Base-by-base conservation (phyloP, 2,113 vertebrate genomes). In the Ochotona curzoniae region DNA sequence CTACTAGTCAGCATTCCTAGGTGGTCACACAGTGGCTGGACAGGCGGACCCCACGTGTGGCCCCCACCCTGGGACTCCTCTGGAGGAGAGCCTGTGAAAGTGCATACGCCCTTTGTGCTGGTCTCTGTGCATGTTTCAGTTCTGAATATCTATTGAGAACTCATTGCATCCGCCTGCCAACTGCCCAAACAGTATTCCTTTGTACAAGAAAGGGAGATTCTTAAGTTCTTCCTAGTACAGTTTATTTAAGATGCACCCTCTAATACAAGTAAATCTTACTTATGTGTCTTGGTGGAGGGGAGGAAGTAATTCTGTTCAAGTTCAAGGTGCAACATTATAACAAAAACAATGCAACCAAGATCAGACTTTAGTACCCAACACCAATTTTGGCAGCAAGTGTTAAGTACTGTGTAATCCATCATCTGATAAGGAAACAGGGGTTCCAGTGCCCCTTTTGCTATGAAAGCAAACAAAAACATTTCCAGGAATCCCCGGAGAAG, bases 181-280 rank as follows among this genome's bases (percentile, higher is more conserved):
- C 3, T 9, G 69, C 14, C 57, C 18, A 76, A 2, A 54, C 1
- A 35, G 73, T 73, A 47, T 90, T 28, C 26, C 66, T 78, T 87
- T 95, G 76, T 49, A 21, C 32, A 49, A 67, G 28, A 89, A 13
- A 76, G 66, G 87, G n/a, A 38, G 51, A n/a, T 30, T 57, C 30
- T 32, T 63, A 66, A 94, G 15, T 8, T 75, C 61, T 89, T 88
- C 35, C 51, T 83, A 93, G 90, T 71, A 61, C 71, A 74, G 32
- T 75, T 73, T 74, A 82, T 80, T 90, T 84, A 88, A 93, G 95
- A 67, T 51, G 0, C 61, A 92, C 57, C 94, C 90, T 87, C 94
- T 90, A 89, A 61, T 47, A 57, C 0, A 7, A 66, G 35, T 28
- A 69, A 49, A 81, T 20, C 49, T 10, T 69, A 32, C 87, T n/a